Evolutionary conservation across 2,888 invertebrate species (phyloP), one percentile per base, ranked within the genome.

Genomic region (Nezara viridula): DNA sequence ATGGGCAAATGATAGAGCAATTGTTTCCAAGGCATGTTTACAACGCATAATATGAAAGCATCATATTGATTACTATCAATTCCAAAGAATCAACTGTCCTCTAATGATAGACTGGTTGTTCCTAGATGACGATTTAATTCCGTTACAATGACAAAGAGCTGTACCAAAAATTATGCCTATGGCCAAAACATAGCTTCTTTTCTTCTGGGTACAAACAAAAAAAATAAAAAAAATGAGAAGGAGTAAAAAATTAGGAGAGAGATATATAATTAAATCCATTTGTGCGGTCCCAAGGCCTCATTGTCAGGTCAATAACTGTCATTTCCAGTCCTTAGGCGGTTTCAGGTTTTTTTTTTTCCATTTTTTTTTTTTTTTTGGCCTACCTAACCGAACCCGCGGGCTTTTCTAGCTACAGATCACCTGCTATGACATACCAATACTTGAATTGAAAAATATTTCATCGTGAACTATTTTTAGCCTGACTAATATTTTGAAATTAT

Each of bases 231-330:
- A 81, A 81, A 81, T 24, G 4, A 44, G 44, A 47, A 81, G 44
- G 12, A 44, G n/a, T n/a, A 81, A 81, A 81, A 81, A 81, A 12
- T 44, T n/a, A 1, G 9, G n/a, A 81, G 44, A 81, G 44, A 47
- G 81, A n/a, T 81, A 44, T 81, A 44, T 81, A 81, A 81, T 81
- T 81, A 81, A 44, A 81, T 44, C 44, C 44, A 81, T 47, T 81
- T 81, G 44, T 81, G n/a, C 44, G n/a, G 40, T 47, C 44, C 77
- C 44, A 81, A 81, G 44, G n/a, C 10, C 81, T 47, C 44, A 81
- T 81, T 44, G 81, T 81, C 81, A 81, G 81, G 81, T 81, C 44
- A 81, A 81, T 52, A 86, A 86, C 86, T 86, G 86, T 52, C 86
- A 52, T 86, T 52, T 86, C 49, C 24, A 47, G 86, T 50, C 40